Conservation (phyloP, 1,140 invertebrate genomes). For the silkworm (Bombyx mori) region DNA sequence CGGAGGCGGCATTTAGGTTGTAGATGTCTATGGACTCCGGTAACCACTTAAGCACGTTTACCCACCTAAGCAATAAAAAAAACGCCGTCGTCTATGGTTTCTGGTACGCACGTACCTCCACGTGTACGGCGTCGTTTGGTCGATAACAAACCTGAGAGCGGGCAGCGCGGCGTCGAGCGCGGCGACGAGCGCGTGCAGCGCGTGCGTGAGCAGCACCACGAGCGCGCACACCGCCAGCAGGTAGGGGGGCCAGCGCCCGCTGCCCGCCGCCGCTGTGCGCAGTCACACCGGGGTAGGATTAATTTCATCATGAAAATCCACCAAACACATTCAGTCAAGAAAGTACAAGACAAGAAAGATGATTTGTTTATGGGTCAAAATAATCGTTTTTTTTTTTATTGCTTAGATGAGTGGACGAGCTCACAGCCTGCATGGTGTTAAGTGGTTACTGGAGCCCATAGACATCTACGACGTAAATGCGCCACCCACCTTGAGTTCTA, state of each 20-base stretch:
- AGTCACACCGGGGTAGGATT: not conserved
- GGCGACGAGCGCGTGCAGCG: conserved; percentile 38
- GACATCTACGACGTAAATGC: too few relatives aligned
- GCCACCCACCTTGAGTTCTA: too few relatives aligned
- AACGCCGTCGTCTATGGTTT: too few relatives aligned
- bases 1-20: too few relatives aligned
- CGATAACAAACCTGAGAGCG: conserved; percentile 25
- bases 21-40: too few relatives aligned
- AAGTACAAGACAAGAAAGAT: not conserved
- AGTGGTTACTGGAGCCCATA: too few relatives aligned
- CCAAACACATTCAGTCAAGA: not conserved
- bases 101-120: too few relatives aligned
- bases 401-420: too few relatives aligned
- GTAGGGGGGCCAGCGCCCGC: conserved; percentile 58
- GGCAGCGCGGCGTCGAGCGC: conserved; percentile 39
- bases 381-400: not conserved
- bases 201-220: conserved; percentile 43
- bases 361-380: not conserved
- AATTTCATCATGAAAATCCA: not conserved
- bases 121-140: not conserved
- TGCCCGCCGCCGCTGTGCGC: conserved; percentile 42
- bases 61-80: too few relatives aligned
- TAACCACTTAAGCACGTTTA: too few relatives aligned
- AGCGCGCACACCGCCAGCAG: conserved; percentile 51
- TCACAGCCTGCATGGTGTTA: too few relatives aligned